phyloP scores from a whole-genome alignment of 2,113 vertebrate species.

The Pseudorhombus dupliciocellatus region DNA sequence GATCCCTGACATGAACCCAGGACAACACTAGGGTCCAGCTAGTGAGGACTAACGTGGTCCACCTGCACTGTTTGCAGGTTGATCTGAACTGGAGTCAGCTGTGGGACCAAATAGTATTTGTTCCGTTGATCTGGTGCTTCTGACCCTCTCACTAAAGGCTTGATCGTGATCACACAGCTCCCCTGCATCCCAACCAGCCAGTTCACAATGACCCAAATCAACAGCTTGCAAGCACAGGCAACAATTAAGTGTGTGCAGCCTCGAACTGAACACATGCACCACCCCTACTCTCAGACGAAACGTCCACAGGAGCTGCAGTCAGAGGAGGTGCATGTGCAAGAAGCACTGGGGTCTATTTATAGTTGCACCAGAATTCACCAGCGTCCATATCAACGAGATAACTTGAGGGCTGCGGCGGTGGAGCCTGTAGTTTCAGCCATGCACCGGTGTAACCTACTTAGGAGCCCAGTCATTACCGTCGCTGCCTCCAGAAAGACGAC shows the following conservation, averaged over 20 bases:
- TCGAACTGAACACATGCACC: conserved; percentile 15
- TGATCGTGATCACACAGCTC: background rate
- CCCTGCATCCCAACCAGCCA: background rate
- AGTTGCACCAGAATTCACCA: conserved; percentile 2
- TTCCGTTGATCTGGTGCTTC: too few species aligned
- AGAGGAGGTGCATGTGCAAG: conserved; percentile 2
- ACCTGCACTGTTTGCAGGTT: conserved; percentile 14
- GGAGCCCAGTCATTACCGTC: conserved; percentile 43
- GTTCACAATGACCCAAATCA: background rate
- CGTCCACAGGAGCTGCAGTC: background rate
- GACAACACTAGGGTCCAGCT: conserved; percentile 20
- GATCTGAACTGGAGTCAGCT: background rate
- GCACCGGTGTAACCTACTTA: conserved; percentile 68
- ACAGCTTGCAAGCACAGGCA: background rate
- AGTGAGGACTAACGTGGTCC: conserved; percentile 23
- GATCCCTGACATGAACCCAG: conserved; percentile 39
- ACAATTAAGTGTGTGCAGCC: conserved; percentile 18
- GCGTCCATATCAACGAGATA: conserved; percentile 28
- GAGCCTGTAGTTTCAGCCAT: conserved; percentile 50
- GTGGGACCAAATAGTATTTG: too few species aligned
- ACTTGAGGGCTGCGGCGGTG: conserved; percentile 62
- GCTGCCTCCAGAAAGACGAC: conserved; percentile 52
- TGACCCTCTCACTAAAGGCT: too few species aligned
- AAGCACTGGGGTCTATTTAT: conserved; percentile 23
- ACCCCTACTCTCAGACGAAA: conserved; percentile 8